Evolutionary conservation across 2,113 vertebrate species (phyloP).

Genomic region (Entelurus aequoreus): DNA sequence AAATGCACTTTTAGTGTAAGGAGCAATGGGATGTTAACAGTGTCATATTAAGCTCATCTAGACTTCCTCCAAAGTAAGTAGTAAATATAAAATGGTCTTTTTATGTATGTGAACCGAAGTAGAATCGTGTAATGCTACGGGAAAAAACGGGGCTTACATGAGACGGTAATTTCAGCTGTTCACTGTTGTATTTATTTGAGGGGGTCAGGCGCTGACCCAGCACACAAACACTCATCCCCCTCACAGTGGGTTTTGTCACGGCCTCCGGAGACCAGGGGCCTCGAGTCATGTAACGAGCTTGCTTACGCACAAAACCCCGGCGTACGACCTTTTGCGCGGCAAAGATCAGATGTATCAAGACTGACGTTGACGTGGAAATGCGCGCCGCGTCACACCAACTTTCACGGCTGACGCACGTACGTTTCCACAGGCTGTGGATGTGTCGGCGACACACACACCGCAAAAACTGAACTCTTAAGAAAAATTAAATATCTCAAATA

Average conservation of each 20-base stretch:
- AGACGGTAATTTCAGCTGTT: constrained; percentile 44
- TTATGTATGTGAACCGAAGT: not conserved
- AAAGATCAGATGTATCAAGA: too few relatives aligned
- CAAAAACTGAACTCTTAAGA: too few relatives aligned
- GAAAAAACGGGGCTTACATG: constrained; percentile 37
- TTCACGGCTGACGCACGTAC: too few relatives aligned
- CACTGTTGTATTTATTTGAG: constrained; percentile 54
- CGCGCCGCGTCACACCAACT: too few relatives aligned
- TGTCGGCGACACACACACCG: too few relatives aligned
- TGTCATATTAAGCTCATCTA: constrained; percentile 6
- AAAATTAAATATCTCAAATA: too few relatives aligned
- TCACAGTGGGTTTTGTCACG: constrained; percentile 23
- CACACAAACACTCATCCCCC: constrained; percentile 52
- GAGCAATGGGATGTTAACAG: not conserved
- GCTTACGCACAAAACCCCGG: too few relatives aligned
- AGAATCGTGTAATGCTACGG: constrained; percentile 4
- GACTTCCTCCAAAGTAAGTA: constrained; percentile 22
- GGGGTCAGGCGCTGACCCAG: constrained; percentile 53
- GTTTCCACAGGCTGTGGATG: too few relatives aligned
- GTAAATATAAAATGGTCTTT: constrained; percentile 14
- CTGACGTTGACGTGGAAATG: too few relatives aligned
- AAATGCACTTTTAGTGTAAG: constrained; percentile 26
- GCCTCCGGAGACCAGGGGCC: constrained; percentile 26
- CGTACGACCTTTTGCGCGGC: too few relatives aligned
- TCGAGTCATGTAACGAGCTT: constrained; percentile 11